Evolutionary conservation across 2,797 vertebrate species (phyloP).

Genomic region (Periparus ater): DNA sequence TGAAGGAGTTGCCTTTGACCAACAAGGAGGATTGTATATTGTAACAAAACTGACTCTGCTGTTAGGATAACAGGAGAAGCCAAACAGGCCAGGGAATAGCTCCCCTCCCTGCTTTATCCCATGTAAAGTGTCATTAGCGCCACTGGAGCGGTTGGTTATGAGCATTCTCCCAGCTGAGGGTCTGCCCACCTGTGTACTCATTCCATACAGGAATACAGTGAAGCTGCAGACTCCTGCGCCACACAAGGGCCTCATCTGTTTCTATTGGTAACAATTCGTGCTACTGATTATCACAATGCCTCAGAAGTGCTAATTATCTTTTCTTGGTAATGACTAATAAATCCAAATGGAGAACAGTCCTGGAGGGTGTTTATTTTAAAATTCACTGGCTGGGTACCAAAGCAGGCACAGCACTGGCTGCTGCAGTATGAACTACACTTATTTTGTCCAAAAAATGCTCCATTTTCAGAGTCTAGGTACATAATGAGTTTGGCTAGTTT

Average conservation of each 20-base stretch:
- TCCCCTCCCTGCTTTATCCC: neutral
- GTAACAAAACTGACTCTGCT: neutral
- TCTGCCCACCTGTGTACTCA: neutral
- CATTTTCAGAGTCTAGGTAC: neutral
- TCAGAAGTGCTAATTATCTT: conserved; percentile 63
- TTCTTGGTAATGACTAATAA: conserved; percentile 65
- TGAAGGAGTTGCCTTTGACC: neutral
- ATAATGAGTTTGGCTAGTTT: neutral
- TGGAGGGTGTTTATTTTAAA: conserved; percentile 60
- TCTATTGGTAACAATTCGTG: conserved; percentile 49
- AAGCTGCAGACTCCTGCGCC: neutral
- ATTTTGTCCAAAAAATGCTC: neutral
- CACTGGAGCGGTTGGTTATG: neutral
- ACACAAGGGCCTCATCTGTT: neutral
- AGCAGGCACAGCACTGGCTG: conserved; percentile 8
- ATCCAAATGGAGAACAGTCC: conserved; percentile 61
- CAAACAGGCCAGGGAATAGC: neutral
- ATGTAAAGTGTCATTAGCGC: neutral
- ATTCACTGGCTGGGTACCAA: conserved; percentile 45
- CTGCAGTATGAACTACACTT: conserved; percentile 21
- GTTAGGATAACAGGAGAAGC: neutral
- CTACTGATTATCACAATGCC: conserved; percentile 40
- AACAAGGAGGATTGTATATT: neutral
- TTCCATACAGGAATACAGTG: neutral
- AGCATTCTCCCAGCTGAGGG: neutral